Evolutionary conservation across 1,140 invertebrate genomes (phyloP), one percentile per base, ranked within the genome.

Genomic region (Phocides pigmalion): DNA sequence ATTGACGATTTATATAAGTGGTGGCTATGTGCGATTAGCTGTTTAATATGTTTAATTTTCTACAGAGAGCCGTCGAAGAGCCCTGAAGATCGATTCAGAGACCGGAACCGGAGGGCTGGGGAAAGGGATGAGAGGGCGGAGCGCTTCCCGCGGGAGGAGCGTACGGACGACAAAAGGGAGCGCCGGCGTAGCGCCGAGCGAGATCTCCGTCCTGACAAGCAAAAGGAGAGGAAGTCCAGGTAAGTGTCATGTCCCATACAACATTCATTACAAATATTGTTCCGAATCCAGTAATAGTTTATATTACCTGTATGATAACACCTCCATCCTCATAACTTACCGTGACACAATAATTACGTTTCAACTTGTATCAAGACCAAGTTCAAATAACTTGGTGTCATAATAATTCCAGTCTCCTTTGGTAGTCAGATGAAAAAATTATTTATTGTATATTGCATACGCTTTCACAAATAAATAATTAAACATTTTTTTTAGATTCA

Each of bases 401-500:
- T n/a, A n/a, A n/a, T n/a, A n/a, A n/a, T n/a, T n/a, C n/a, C n/a
- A n/a, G n/a, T n/a, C n/a, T n/a, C n/a, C n/a, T n/a, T n/a, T n/a
- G n/a, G n/a, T n/a, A n/a, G n/a, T n/a, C n/a, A n/a, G n/a, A n/a
- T n/a, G n/a, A n/a, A n/a, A n/a, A n/a, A n/a, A n/a, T n/a, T n/a
- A n/a, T n/a, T n/a, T n/a, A n/a, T n/a, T n/a, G n/a, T n/a, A n/a
- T n/a, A n/a, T n/a, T n/a, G n/a, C n/a, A n/a, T n/a, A n/a, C n/a
- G n/a, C n/a, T n/a, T n/a, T n/a, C n/a, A n/a, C n/a, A n/a, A n/a
- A n/a, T n/a, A n/a, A 28, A 28, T 6, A 28, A 28, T 28, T 28
- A n/a, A n/a, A n/a, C n/a, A 28, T 28, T 20, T 11, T 53, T 72
- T 70, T 46, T 53, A 90, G 87, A 67, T 90, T 90, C 63, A 76